Conservation (phyloP, 1,140 invertebrate genomes). For the Lordiphosa stackelbergi region DNA sequence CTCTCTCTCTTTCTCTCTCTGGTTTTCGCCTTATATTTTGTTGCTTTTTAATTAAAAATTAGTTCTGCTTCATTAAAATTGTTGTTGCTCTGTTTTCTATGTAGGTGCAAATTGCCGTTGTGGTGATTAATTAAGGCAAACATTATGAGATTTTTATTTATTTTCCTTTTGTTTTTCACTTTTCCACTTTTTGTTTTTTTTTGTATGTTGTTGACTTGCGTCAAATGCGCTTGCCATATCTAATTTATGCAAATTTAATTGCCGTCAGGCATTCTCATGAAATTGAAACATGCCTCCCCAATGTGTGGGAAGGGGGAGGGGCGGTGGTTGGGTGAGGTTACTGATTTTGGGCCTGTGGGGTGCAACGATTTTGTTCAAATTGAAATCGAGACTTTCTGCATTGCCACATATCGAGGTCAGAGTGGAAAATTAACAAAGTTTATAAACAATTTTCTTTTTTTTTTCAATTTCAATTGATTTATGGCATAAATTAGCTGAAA, state of each 20-base stretch:
- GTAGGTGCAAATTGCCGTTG: constrained; percentile 36
- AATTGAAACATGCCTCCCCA: constrained; percentile 30
- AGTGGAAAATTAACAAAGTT: constrained; percentile 2
- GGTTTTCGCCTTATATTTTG: constrained; percentile 17
- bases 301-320: not conserved
- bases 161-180: constrained; percentile 9
- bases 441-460: constrained; percentile 7
- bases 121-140: constrained; percentile 39
- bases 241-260: constrained; percentile 72
- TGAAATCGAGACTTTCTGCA: constrained; percentile 8
- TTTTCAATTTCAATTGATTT: constrained; percentile 1
- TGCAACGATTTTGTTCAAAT: constrained; percentile 7
- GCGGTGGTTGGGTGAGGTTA: not conserved
- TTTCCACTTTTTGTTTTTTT: constrained; percentile 6
- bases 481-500: constrained; percentile 3
- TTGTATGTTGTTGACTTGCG: constrained; percentile 12
- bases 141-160: constrained; percentile 28
- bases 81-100: constrained; percentile 11
- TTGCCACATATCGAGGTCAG: constrained; percentile 10
- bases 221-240: constrained; percentile 39
- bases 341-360: constrained; percentile 9
- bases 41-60: constrained; percentile 59
- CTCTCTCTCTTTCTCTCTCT: constrained; percentile 7
- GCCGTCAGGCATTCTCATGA: constrained; percentile 56
- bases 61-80: constrained; percentile 54